Base-by-base conservation (phyloP, 2,113 vertebrate genomes). In the Pygoscelis antarcticus region DNA sequence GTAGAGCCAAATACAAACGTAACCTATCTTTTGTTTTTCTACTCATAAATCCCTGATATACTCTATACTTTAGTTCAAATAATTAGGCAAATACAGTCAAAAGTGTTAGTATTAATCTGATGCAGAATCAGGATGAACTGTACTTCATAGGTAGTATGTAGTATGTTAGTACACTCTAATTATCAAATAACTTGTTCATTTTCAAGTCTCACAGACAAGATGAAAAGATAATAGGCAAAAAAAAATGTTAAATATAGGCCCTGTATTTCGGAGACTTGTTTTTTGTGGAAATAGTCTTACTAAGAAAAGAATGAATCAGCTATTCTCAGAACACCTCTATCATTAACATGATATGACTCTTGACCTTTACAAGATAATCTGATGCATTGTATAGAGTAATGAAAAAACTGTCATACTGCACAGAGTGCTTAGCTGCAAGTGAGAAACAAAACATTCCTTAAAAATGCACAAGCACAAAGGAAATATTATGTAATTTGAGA, bases 231-330 rank as follows among this genome's bases (percentile, higher is more conserved):
- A 66, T 20, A 49, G 23, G 8, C 4, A 3, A 57, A 71, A 25
- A 66, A 25, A 66, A 64, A 19, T 10, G 9, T 16, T 64, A 11
- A 58, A 83, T 79, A 92, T 26, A 76, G n/a, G 32, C 8, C 8
- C 1, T 2, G 4, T 22, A 52, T 15, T 74, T 89, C 44, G 9
- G 26, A 64, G 46, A 74, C 7, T 11, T 77, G 2, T 0, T 12
- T 66, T 76, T 55, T 69, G 8, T 38, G 30, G 22, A 84, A 86
- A 68, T 52, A 61, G 14, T 44, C 21, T 68, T 62, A 52, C 14
- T 60, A 60, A 71, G 76, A 77, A 60, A 61, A 71, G 10, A 65
- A 64, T 64, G 13, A 84, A 57, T 87, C 22, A 62, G 8, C 6
- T 79, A 54, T 47, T 78, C 58, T 77, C 29, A 75, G 40, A 94